These are phyloP conservation scores for Philereme transversata DNA, from an alignment of 2,888 invertebrate genomes.

Conservation along the genomic window DNA sequence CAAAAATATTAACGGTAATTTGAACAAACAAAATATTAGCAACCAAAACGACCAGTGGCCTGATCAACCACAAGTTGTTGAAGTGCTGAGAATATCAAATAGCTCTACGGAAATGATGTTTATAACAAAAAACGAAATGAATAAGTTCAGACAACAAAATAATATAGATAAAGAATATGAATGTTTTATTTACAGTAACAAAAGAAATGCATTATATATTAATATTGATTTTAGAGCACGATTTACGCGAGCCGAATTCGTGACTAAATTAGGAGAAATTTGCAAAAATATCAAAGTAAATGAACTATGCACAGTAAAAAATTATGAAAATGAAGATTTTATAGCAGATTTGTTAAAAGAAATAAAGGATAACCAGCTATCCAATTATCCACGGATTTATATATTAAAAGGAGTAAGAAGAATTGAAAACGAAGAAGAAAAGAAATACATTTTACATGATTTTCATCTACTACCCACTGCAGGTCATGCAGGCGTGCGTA, in stretches of 20 bases:
- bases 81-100: background rate
- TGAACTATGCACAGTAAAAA: background rate
- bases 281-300: background rate
- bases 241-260: background rate
- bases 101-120: background rate
- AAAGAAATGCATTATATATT: background rate
- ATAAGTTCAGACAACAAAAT: background rate
- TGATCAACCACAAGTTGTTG: background rate
- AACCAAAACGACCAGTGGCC: background rate
- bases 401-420: background rate
- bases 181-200: background rate
- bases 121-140: background rate
- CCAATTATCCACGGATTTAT: background rate
- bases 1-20: background rate
- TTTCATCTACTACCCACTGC: background rate
- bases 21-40: background rate
- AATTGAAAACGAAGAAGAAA: background rate
- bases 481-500: background rate
- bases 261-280: background rate
- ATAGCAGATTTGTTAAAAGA: background rate
- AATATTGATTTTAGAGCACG: background rate
- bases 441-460: background rate
- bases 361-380: background rate
- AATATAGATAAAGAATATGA: background rate
- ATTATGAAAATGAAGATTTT: background rate